Conservation (phyloP, 2,113 vertebrate genomes). For the Pollimyrus isidori region DNA sequence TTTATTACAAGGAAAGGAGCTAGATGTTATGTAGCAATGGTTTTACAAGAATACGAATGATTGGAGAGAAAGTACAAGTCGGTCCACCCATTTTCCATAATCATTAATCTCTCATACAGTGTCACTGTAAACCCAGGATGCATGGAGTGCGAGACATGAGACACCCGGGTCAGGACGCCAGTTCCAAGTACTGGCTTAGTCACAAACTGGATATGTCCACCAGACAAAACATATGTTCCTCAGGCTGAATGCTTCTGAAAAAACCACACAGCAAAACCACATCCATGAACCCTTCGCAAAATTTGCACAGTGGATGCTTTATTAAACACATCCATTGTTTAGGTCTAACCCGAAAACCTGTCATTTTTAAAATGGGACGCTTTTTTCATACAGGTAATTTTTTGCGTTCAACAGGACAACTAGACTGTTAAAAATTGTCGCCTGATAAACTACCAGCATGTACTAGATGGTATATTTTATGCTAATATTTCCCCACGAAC, state of each 20-base stretch:
- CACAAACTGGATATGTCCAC: not conserved
- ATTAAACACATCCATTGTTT: not conserved
- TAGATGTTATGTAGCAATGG: not conserved
- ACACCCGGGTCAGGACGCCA: not conserved
- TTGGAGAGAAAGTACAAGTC: not conserved
- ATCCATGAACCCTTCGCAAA: not conserved
- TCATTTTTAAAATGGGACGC: not conserved
- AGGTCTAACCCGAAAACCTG: not conserved
- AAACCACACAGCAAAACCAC: not conserved
- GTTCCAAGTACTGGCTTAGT: not conserved
- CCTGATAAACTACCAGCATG: not conserved
- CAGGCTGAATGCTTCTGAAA: not conserved
- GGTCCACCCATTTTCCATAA: not conserved
- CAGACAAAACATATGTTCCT: not conserved
- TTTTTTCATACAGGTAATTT: not conserved
- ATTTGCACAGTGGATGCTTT: conserved; percentile 1
- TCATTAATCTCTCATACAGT: not conserved
- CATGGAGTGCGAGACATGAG: not conserved
- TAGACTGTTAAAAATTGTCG: not conserved
- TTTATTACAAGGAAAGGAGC: not conserved
- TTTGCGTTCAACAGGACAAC: not conserved
- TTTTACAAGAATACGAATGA: not conserved
- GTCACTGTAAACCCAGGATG: not conserved
- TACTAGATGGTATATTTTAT: not conserved
- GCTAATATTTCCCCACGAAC: not conserved